Evolutionary conservation across 1,140 invertebrate species (phyloP), one percentile per base, ranked within the genome.

Genomic region (Apis cerana): DNA sequence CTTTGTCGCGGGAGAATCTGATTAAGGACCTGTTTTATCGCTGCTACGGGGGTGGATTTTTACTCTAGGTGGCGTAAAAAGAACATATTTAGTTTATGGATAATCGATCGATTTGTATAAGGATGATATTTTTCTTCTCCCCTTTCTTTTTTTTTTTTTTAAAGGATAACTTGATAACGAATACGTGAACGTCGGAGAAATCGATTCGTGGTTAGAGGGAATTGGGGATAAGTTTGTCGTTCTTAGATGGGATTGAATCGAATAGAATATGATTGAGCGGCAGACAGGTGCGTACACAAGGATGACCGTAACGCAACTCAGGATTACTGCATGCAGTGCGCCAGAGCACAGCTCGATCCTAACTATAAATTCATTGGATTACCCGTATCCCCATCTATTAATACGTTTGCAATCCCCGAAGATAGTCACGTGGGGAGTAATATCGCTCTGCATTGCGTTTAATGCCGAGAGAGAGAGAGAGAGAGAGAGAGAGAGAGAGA

Each of bases 351-450:
- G 61, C 61, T 33, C 75, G 11, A 23, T 27, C 27, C 75, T 65
- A 76, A 65, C 75, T 76, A 76, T 76, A 76, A 76, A 76, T 76
- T 76, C 75, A 76, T 76, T 76, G 75, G 75, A 65, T 76, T 76
- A 76, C 61, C 50, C 7, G 75, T 43, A 50, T 52, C 50, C 50
- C 75, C 61, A 65, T 76, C 75, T 76, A 76, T 76, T 76, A 76
- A 76, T 76, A 76, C 54, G 61, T 76, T 76, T 65, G 75, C 62
- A 67, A 76, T 76, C 62, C 62, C 75, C 48, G 23, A 76, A 65
- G 61, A 76, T 76, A 54, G 75, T 65, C 75, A 76, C 48, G 61
- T 7, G 10, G 61, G 50, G 75, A 65, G 33, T 23, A 76, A 76
- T 64, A 54, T 65, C 15, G 50, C 27, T 65, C 65, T 61, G 48